Evolutionary conservation across 2,888 invertebrate species (phyloP).

Genomic region (Mesorhabditis spiculigera): DNA sequence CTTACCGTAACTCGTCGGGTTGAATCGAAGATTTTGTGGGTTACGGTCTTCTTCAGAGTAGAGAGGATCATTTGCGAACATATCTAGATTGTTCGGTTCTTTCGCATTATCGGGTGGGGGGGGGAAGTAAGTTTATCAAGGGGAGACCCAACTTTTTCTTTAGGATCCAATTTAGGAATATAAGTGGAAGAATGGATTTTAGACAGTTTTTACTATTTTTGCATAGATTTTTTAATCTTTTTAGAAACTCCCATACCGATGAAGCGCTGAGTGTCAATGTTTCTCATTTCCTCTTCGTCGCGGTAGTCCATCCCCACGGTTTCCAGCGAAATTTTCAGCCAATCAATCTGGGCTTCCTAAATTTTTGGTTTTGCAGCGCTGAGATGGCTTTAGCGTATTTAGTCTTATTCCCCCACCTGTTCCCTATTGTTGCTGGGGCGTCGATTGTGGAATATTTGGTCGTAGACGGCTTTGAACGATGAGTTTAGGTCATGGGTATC

Average conservation of each 20-base stretch:
- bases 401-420: slow-evolving; percentile 15
- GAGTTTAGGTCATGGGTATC: slow-evolving; percentile 36
- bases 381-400: not conserved
- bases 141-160: too few relatives aligned
- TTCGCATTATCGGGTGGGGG: too few relatives aligned
- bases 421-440: slow-evolving; percentile 13
- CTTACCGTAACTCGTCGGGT: too few relatives aligned
- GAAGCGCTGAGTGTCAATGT: slow-evolving; percentile 27
- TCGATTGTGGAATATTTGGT: slow-evolving; percentile 34
- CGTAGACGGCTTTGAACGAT: slow-evolving; percentile 37
- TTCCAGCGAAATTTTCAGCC: slow-evolving; percentile 39
- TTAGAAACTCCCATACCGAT: slow-evolving; percentile 17
- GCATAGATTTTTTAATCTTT: too few relatives aligned
- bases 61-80: too few relatives aligned
- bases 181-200: too few relatives aligned
- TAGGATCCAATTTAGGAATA: too few relatives aligned
- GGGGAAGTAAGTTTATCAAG: too few relatives aligned
- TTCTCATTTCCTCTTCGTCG: slow-evolving; percentile 28
- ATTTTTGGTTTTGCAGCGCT: not conserved
- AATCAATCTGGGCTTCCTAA: slow-evolving; percentile 37
- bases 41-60: too few relatives aligned
- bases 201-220: too few relatives aligned
- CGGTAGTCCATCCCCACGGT: slow-evolving; percentile 36
- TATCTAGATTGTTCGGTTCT: too few relatives aligned
- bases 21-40: too few relatives aligned